Base-by-base conservation (phyloP, 1,140 invertebrate genomes). In the Drosophila nigromelanica region DNA sequence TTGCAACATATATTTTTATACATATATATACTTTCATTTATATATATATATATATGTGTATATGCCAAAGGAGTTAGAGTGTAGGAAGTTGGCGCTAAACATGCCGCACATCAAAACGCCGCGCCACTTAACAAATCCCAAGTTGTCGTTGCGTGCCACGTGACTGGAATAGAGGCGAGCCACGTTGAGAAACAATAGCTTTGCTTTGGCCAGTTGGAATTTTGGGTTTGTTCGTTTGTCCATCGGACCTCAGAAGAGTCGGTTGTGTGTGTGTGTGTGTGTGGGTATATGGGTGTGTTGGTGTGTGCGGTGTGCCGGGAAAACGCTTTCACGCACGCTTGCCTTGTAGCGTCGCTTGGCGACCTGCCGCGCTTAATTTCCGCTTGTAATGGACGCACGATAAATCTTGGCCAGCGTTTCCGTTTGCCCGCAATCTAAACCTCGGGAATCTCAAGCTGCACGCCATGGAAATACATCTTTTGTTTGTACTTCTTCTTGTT, bases 321-420 rank as follows among this genome's bases (percentile, higher is more conserved):
- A 87, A 87, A 87, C 82, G 82, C 83, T 87, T 87, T 87, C 82
- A 87, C 79, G 82, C 82, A 87, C 82, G 82, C 82, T 81, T 82
- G 78, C 78, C 61, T 72, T 58, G 39, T 8, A 58, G 69, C 69
- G 52, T 39, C 15, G 11, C 58, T 39, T 54, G 79, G 66, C 73
- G 80, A 87, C 83, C 83, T 89, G 83, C 83, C 83, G 79, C 83
- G 83, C 83, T 87, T 89, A 89, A 87, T 87, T 87, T 87, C 83
- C 83, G 83, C 83, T 87, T 87, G 83, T 89, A 87, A 89, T 87
- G 83, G 83, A 89, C 79, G 83, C 79, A 89, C 83, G 76, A 89
- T 87, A 87, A 87, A 87, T 87, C 83, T 76, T 89, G 79, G 83
- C 85, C 63, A 87, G 69, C 72, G 59, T 83, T 87, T 89, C 83